Evolutionary conservation across 2,113 vertebrate genomes (phyloP), one percentile per base, ranked within the genome.

Genomic region (Halichoerus grypus): DNA sequence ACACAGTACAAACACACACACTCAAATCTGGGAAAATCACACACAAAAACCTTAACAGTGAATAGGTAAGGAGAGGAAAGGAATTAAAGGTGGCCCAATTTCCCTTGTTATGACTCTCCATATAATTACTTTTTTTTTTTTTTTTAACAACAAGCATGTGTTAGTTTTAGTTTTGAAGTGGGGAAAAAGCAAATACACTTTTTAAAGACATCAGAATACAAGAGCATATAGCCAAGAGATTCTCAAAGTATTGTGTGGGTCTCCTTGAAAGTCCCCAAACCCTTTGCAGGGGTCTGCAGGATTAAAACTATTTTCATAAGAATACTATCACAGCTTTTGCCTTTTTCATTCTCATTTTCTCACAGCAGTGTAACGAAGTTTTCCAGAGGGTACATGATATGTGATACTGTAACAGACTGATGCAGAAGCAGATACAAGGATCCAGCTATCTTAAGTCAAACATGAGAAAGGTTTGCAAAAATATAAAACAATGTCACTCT

Each of bases 161-260:
- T 57, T 42, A 46, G 42, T 67, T 89, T 85, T 63, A 80, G 26
- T 87, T 97, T 21, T 79, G 36, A 96, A 94, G 36, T 83, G 59
- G 46, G 33, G 28, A 69, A 90, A 86, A 81, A 55, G 10, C 36
- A 85, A 95, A 57, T 22, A 18, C 4, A 71, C n/a, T 26, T 53
- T 63, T 76, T 63, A 90, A 92, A 90, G 74, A 67, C 28, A 69
- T 53, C 49, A 82, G 55, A 87, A 76, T 57, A 63, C 49, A 76
- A 81, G 57, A 85, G 36, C 89, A 51, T 33, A 63, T 2, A 49
- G 24, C 3, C 7, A 42, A 74, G 26, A 31, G 31, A 94, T 22
- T 90, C 80, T 94, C 36, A 86, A 85, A 80, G 63, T 69, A 63
- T 1, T 4, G 7, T 76, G 5, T 82, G 36, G 72, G 83, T 36